These are phyloP conservation scores for Epizoanthus rinbou DNA, from an alignment of 92 coral and sea anemone species.

Conservation along the genomic window DNA sequence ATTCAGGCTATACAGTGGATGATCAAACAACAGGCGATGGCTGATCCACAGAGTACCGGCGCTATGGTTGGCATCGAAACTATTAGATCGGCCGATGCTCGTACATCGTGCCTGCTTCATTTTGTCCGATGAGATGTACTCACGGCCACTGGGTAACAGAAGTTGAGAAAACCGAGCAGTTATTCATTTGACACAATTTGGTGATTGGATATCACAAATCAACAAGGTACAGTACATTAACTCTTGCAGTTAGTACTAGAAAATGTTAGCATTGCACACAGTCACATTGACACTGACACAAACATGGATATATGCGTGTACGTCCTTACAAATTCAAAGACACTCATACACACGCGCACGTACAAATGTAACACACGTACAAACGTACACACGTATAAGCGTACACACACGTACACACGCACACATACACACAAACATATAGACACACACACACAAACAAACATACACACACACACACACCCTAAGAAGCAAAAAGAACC, in stretches of 20 bases:
- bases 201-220: too few species aligned
- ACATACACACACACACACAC: slow-evolving; percentile 13
- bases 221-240: too few species aligned
- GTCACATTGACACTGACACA: too few species aligned
- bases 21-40: slow-evolving; percentile 75
- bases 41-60: slow-evolving; percentile 74
- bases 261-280: too few species aligned
- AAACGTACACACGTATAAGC: neutral
- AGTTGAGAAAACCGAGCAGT: too few species aligned
- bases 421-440: slow-evolving; percentile 16
- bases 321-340: neutral
- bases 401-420: neutral
- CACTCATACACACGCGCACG: neutral
- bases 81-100: slow-evolving; percentile 74
- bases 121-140: slow-evolving; percentile 69
- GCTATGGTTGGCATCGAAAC: slow-evolving; percentile 58
- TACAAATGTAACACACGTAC: neutral
- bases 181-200: too few species aligned
- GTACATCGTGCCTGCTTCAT: slow-evolving; percentile 72
- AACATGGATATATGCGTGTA: neutral
- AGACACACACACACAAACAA: slow-evolving; percentile 15
- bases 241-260: too few species aligned
- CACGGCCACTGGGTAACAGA: slow-evolving; percentile 42
- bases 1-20: slow-evolving; percentile 93
- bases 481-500: neutral